Base-by-base conservation (phyloP, 2,797 vertebrate species). In the Chelmon rostratus region DNA sequence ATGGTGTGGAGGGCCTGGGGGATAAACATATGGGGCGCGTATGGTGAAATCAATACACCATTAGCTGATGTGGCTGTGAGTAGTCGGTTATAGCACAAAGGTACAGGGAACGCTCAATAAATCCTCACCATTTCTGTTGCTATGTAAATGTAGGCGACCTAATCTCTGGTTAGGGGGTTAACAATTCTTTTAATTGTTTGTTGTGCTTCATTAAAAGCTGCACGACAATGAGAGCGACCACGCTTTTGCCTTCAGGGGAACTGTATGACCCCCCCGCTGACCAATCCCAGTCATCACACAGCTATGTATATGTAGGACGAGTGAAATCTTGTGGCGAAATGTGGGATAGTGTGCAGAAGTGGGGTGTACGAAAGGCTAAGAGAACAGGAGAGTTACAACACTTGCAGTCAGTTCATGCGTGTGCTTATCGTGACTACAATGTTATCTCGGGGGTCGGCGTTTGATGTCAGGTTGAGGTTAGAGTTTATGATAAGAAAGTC, bases 401-500 rank as follows among this genome's bases (percentile, higher is more conserved):
- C 69, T 78, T 56, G 84, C 81, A 82, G 87, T 67, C 82, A 5
- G 63, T 33, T 62, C 52, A 69, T 28, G 62, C 68, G 88, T 76
- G 78, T 49, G 81, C 87, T 94, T 91, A 92, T 92, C 83, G 65
- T 84, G 86, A 86, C 91, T 87, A 92, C 89, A 90, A 90, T 86
- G 94, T 94, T 95, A 95, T 94, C 94, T 93, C 73, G 64, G 83
- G 82, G 86, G 84, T 88, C 61, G 75, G 84, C 83, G 50, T 90
- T 91, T 92, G 92, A 93, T 94, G 94, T 93, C 92, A 92, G 91
- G 79, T 83, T 86, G 92, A 93, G 95, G 94, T 95, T 94, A 95
- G 92, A 95, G 95, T 94, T 96, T 94, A 95, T 91, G 94, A 96
- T 95, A 95, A 96, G 95, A 95, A 89, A 95, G 92, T 86, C 91